Evolutionary conservation across 2,888 invertebrate genomes (phyloP), one percentile per base, ranked within the genome.

Genomic region (Oscheius sp.): DNA sequence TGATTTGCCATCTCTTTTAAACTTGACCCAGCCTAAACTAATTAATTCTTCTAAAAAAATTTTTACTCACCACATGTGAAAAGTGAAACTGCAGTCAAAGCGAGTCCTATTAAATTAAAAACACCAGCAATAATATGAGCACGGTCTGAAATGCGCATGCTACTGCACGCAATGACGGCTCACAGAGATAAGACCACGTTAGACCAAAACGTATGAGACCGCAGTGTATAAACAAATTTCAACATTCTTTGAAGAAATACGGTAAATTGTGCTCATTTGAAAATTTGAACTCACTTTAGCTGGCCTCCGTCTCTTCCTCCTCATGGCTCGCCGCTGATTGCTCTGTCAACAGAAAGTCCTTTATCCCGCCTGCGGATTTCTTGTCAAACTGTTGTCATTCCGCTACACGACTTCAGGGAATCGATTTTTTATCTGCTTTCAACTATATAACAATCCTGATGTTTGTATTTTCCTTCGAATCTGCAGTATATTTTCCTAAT

Each of bases 301-400:
- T 41, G 41, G 14, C 41, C 5, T 14, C 20, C 41, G 4, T 2
- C 41, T 20, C 12, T 20, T 41, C 41, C 41, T 41, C 41, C n/a
- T 41, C 41, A 14, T 17, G 41, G n/a, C 20, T 41, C 41, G 47
- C 24, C 36, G n/a, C 41, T 57, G 57, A 20, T 57, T 57, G 57
- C 57, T 57, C 51, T 41, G 57, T 33, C 57, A 57, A 57, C 57
- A 57, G 41, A 38, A 20, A 36, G 57, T 36, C 38, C 38, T 59
- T 41, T 59, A 41, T 59, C 59, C 44, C 59, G 44, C 59, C 59
- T 26, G 30, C 44, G 41, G 14, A 59, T 28, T 59, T 44, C 54
- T 59, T 59, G 59, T 44, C 59, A 41, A 59, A 26, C 41, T 41
- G 59, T 59, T 59, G 44, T 59, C 44, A 44, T 41, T 26, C 17